Percentiles rank a stretch among this genome's conserved stretches.
Conservation (phyloP, 2,888 invertebrate species). For the Limenitis camilla region DNA sequence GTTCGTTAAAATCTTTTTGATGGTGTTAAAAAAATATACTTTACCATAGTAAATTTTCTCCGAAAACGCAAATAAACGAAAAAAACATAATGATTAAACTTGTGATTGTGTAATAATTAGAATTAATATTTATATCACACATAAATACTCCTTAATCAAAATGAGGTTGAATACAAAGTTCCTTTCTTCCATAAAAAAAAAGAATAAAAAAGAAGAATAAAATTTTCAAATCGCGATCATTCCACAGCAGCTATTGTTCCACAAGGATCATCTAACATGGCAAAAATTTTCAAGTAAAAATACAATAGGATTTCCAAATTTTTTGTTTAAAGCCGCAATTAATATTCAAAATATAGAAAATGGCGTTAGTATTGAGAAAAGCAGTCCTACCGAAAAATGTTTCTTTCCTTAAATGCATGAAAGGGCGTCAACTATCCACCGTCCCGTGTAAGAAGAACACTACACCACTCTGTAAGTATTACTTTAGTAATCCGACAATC, state of each 20-base stretch:
- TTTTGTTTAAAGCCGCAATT: constrained; percentile 11
- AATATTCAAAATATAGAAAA: constrained; percentile 32
- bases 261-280: constrained; percentile 47
- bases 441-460: constrained; percentile 41
- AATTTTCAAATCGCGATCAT: constrained; percentile 34
- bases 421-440: constrained; percentile 43
- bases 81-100: too few species aligned
- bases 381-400: constrained; percentile 50
- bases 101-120: too few species aligned
- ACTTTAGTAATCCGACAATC: too few species aligned
- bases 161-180: too few species aligned
- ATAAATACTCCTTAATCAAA: too few species aligned
- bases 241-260: constrained; percentile 38
- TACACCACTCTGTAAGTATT: too few species aligned
- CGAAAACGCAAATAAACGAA: too few species aligned
- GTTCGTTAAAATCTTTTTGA: too few species aligned
- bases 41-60: too few species aligned
- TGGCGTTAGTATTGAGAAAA: constrained; percentile 59
- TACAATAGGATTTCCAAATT: constrained; percentile 11
- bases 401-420: constrained; percentile 52
- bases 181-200: constrained; percentile 13
- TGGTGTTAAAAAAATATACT: too few species aligned
- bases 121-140: too few species aligned
- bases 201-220: constrained; percentile 33
- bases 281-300: constrained; percentile 53